Evolutionary conservation across 2,797 vertebrate genomes (phyloP).

Genomic region (Poeciliopsis paucimaculata): DNA sequence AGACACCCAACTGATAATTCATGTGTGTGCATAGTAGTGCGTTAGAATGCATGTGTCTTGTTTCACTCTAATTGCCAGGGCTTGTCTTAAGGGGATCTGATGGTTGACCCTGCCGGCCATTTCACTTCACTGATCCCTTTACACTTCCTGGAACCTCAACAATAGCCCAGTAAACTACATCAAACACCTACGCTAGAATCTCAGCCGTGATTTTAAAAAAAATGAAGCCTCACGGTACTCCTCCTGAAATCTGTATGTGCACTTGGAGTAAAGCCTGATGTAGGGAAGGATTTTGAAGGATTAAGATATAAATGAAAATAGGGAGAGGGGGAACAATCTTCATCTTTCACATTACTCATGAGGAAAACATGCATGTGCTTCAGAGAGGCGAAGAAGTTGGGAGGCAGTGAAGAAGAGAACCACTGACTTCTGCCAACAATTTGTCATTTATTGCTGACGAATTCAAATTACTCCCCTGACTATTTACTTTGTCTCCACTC

Average conservation of each 20-base stretch:
- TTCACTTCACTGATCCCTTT: constrained; percentile 54
- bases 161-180: constrained; percentile 52
- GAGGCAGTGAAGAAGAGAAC: constrained; percentile 65
- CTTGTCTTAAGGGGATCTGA: constrained; percentile 65
- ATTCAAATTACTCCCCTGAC: constrained; percentile 63
- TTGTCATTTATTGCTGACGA: constrained; percentile 66
- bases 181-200: constrained; percentile 14
- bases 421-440: constrained; percentile 58
- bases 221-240: neutral
- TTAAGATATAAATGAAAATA: constrained; percentile 39
- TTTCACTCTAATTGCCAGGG: constrained; percentile 30
- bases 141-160: constrained; percentile 66
- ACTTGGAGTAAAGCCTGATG: constrained; percentile 30
- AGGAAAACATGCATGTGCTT: constrained; percentile 56
- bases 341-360: constrained; percentile 65
- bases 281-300: constrained; percentile 36
- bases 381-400: constrained; percentile 38
- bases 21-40: neutral
- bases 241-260: constrained; percentile 39
- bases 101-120: constrained; percentile 46
- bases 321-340: constrained; percentile 25
- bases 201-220: constrained; percentile 4
- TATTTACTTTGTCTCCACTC: constrained; percentile 39
- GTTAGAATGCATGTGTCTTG: neutral
- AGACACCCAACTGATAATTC: neutral